phyloP scores from a whole-genome alignment of 2,888 invertebrate genomes.

The Julus scanicus region DNA sequence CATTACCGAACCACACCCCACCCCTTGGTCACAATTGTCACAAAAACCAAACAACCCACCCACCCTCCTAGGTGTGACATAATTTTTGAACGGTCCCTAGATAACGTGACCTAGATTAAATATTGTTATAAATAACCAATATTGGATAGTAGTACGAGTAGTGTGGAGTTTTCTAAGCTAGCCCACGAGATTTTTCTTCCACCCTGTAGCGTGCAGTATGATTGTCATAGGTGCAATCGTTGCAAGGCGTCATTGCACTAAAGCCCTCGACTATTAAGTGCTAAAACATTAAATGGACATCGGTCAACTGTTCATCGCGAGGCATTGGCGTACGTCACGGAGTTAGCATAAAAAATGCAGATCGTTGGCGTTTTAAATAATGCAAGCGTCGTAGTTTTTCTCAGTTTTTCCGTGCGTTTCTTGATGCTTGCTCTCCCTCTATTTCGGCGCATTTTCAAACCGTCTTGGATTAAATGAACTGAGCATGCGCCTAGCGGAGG shows the following conservation, averaged over 20 bases:
- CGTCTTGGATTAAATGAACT: slow-evolving; percentile 26
- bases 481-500: not conserved
- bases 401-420: not conserved
- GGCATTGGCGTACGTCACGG: not conserved
- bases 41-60: too few relatives aligned
- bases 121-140: too few relatives aligned
- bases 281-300: not conserved
- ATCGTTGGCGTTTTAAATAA: not conserved
- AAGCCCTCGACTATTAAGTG: not conserved
- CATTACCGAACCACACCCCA: too few relatives aligned
- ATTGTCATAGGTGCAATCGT: not conserved
- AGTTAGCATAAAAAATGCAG: slow-evolving; percentile 25
- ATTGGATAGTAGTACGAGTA: too few relatives aligned
- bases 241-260: not conserved
- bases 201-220: too few relatives aligned
- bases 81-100: too few relatives aligned
- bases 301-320: not conserved
- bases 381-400: not conserved
- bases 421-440: slow-evolving; percentile 26
- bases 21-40: too few relatives aligned
- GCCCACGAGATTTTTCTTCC: too few relatives aligned
- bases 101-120: too few relatives aligned
- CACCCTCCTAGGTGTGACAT: too few relatives aligned
- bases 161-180: too few relatives aligned
- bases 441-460: slow-evolving; percentile 26